Conservation (phyloP, 2,888 invertebrate genomes). For the Oxycera nigricornis region DNA sequence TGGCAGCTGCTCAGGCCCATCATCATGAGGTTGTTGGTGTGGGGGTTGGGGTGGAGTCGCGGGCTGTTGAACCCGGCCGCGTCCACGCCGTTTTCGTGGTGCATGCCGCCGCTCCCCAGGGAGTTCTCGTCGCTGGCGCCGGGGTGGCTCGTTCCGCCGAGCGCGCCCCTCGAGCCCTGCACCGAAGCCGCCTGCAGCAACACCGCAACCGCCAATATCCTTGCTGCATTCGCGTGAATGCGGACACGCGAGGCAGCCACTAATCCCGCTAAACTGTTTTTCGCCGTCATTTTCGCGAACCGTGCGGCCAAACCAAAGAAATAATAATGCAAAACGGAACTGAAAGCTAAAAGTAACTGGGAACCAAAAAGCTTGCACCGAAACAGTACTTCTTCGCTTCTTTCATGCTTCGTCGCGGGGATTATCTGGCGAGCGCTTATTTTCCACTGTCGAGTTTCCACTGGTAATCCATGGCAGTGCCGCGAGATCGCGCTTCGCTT, state of each 20-base stretch:
- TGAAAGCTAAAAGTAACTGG: constrained; percentile 2
- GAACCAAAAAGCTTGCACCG: background rate
- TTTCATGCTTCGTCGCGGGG: constrained; percentile 17
- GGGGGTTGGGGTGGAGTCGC: constrained; percentile 38
- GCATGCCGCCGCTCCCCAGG: background rate
- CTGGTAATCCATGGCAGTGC: constrained; percentile 35
- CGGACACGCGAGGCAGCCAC: background rate
- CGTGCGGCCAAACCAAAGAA: background rate
- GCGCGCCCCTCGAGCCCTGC: background rate
- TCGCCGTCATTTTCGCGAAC: constrained; percentile 1
- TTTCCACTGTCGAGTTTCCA: constrained; percentile 9
- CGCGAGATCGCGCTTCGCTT: background rate
- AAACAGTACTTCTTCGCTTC: background rate
- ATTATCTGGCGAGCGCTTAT: background rate
- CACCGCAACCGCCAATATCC: background rate
- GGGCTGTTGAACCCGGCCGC: background rate
- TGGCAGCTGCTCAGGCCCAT: constrained; percentile 67
- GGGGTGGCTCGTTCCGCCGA: background rate
- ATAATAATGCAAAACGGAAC: constrained; percentile 15
- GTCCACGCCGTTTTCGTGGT: background rate
- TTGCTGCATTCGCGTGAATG: background rate
- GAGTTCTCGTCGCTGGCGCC: background rate
- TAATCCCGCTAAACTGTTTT: background rate
- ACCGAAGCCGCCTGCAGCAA: background rate
- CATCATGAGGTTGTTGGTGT: constrained; percentile 42